These are phyloP conservation scores for Zosterops japonicus DNA, from an alignment of 2,113 vertebrate genomes.

Conservation along the genomic window DNA sequence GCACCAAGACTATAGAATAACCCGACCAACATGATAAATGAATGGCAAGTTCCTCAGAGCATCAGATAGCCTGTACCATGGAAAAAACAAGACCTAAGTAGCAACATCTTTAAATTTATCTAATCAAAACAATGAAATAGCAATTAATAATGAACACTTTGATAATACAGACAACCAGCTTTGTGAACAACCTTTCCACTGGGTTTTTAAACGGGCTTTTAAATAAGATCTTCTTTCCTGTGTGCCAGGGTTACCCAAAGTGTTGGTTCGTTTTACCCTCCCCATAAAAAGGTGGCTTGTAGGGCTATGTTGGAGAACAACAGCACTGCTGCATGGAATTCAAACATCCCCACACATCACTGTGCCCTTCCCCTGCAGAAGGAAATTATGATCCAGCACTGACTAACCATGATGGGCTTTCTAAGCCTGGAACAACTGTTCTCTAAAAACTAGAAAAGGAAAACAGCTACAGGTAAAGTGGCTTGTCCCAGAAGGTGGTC, in stretches of 20 bases:
- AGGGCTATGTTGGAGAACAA: not conserved
- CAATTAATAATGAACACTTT: conserved; percentile 60
- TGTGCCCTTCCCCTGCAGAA: not conserved
- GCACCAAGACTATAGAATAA: not conserved
- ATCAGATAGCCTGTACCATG: conserved; percentile 48
- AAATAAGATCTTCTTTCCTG: not conserved
- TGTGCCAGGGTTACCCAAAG: not conserved
- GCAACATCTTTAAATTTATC: conserved; percentile 68
- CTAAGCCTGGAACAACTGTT: not conserved
- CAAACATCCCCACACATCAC: not conserved
- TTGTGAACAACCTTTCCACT: not conserved
- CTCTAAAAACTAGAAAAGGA: not conserved
- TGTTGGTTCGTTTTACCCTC: not conserved
- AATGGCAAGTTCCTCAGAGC: conserved; percentile 56
- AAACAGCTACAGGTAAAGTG: not conserved
- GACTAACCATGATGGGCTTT: not conserved
- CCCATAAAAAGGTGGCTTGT: not conserved
- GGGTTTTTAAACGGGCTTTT: not conserved
- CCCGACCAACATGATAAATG: conserved; percentile 63
- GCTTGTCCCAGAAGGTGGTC: not conserved
- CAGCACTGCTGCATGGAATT: not conserved
- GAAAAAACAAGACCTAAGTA: conserved; percentile 29
- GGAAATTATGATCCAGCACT: not conserved
- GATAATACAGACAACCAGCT: conserved; percentile 12
- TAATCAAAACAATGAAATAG: conserved; percentile 53